Base-by-base conservation (phyloP, 2,888 invertebrate genomes). In the Troglohyphantes excavatus region DNA sequence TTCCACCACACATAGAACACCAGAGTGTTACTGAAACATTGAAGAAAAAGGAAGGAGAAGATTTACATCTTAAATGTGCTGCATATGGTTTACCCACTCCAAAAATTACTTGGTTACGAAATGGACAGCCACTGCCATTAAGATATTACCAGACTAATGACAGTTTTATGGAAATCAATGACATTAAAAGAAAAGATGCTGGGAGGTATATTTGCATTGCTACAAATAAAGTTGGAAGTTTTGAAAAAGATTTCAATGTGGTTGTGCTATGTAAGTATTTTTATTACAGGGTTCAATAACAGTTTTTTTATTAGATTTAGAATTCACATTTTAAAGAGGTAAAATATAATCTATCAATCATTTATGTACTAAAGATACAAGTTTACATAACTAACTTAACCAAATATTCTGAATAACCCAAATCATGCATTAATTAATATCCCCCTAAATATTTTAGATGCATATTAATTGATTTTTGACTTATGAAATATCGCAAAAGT, bases 211-310 rank as follows among this genome's bases (percentile, higher is more conserved):
- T 76, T 17, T 92, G 92, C 65, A 68, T 86, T 68, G 91, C 91
- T 53, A 72, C 87, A 17, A 92, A 92, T 87, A 91, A 90, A 68
- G 91, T 91, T 92, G 89, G 92, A 13, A 92, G 92, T 39, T 91
- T 92, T 9, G 92, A 92, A 11, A 92, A 93, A 83, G 91, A 92
- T 29, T 92, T 93, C 2, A 92, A 92, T 72, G 91, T 94, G 29
- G 91, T 92, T 68, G 92, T 93, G 0, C 86, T 93, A 68, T 93
- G 93, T 93, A 90, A 89, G 92, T 83, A 46, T 33, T 17, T 59
- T 43, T 19, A 13, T 17, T 23, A 33, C 3, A 9, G 3, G 9
- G 33, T 33, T 33, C 9, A 33, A 33, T 33, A 33, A n/a, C n/a
- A n/a, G n/a, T n/a, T n/a, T n/a, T n/a, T n/a, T n/a, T n/a, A n/a